Evolutionary conservation across 2,888 invertebrate genomes (phyloP), one percentile per base, ranked within the genome.

Genomic region (Mimumesa dahlbomi): DNA sequence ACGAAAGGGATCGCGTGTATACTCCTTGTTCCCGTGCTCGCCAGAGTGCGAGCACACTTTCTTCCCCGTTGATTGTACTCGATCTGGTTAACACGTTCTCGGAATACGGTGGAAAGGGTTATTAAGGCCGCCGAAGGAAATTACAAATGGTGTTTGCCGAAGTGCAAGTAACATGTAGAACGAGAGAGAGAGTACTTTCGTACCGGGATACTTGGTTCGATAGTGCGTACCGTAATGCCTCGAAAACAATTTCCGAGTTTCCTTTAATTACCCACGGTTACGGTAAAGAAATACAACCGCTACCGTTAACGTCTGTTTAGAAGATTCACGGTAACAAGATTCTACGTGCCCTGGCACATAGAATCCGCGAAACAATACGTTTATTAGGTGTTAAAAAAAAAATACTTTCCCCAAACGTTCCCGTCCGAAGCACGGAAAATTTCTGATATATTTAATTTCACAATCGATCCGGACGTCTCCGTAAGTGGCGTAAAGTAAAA

Each of bases 31-130:
- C 68, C 45, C 48, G 53, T 18, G 62, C 62, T 56, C 49, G 38
- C 64, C n/a, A n/a, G 54, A 48, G 48, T 22, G 46, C 68, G 50
- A 57, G 46, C 57, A 56, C 66, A 68, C 75, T 77, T 77, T 67
- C 70, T 71, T 77, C 67, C 66, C 38, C 65, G 73, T 69, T 76
- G 73, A 77, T 73, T 71, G 71, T 64, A 73, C 68, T 66, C 80
- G 80, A 77, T 80, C 75, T 77, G 77, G 77, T 79, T 79, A 79
- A 77, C 80, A 77, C 77, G 75, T 72, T 75, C 77, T 50, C 62
- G 70, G 67, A 80, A 79, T 72, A 67, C 66, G 56, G 61, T 52
- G 62, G 53, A 75, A 71, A 77, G 64, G 71, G 58, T 77, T 80
- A 77, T 79, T 79, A 80, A 75, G 66, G 61, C 43, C 49, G 50